These are phyloP conservation scores for Phaonia tiefii DNA, from an alignment of 2,888 invertebrate genomes.

Conservation along the genomic window DNA sequence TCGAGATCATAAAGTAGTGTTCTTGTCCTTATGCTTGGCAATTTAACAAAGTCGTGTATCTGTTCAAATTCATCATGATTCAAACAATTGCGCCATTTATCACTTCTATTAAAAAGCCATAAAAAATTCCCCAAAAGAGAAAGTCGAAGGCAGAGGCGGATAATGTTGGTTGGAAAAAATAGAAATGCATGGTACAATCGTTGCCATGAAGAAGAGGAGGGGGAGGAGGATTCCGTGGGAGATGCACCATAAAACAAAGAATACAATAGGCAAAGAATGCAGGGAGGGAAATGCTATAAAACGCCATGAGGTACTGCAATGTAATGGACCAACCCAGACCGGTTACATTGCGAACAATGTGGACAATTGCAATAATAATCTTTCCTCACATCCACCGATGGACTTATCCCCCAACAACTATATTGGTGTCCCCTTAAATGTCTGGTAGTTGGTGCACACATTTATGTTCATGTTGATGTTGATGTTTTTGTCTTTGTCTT, in stretches of 20 bases:
- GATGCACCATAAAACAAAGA: not conserved
- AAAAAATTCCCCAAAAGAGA: conserved; percentile 5
- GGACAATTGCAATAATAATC: conserved; percentile 37
- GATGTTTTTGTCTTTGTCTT: conserved; percentile 26
- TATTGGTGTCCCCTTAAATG: conserved; percentile 4
- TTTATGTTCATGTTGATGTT: not conserved
- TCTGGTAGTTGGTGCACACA: not conserved
- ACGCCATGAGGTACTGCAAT: conserved; percentile 10
- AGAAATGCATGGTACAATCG: no score
- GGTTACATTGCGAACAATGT: conserved; percentile 9
- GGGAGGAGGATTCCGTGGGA: no score
- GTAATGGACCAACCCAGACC: conserved; percentile 13
- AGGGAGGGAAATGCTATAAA: not conserved
- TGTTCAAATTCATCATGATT: conserved; percentile 23
- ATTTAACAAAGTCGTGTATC: not conserved
- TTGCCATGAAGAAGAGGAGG: no score
- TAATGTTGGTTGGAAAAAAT: not conserved
- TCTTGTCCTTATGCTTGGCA: not conserved
- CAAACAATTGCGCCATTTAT: conserved; percentile 31
- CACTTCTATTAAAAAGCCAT: conserved; percentile 23
- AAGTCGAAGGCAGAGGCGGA: not conserved
- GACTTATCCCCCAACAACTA: not conserved
- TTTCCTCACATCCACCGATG: not conserved
- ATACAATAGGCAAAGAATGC: not conserved
- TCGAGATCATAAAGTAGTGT: not conserved